Evolutionary conservation across 2,888 invertebrate species (phyloP).

Genomic region (Orchesellides sinensis): DNA sequence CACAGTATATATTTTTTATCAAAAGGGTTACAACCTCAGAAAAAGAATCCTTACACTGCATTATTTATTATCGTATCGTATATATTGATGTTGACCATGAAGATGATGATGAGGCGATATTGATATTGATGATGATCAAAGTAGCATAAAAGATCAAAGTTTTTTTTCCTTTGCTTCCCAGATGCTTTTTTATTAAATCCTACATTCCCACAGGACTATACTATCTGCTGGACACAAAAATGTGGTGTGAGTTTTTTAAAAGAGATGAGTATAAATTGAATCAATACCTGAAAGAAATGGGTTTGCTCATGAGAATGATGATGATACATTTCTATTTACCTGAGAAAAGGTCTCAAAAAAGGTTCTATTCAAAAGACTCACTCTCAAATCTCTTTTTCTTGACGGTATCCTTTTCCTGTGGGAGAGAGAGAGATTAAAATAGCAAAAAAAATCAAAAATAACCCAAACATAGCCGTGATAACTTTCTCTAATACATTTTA

Average conservation of each 20-base stretch:
- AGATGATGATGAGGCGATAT: slow-evolving; percentile 45
- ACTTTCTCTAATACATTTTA: too few species aligned
- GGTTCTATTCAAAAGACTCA: background rate
- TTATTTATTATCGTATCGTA: slow-evolving; percentile 15
- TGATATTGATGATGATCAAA: slow-evolving; percentile 49
- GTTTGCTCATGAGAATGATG: background rate
- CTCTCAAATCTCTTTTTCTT: background rate
- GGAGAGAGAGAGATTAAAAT: too few species aligned
- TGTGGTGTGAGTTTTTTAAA: background rate
- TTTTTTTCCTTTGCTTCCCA: background rate
- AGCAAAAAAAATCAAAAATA: too few species aligned
- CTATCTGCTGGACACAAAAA: background rate
- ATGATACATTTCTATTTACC: slow-evolving; percentile 9
- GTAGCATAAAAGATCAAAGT: slow-evolving; percentile 11
- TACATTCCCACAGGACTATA: background rate
- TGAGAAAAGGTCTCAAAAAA: background rate
- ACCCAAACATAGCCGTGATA: too few species aligned
- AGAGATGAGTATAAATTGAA: background rate
- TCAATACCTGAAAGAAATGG: slow-evolving; percentile 1
- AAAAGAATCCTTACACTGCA: background rate
- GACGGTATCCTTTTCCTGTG: background rate
- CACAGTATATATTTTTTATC: too few species aligned
- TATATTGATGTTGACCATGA: slow-evolving; percentile 13
- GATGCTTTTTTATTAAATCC: background rate
- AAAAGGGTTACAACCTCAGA: slow-evolving; percentile 32